Evolutionary conservation across 1,140 invertebrate genomes (phyloP), one percentile per base, ranked within the genome.

Genomic region (Cyclina sinensis): DNA sequence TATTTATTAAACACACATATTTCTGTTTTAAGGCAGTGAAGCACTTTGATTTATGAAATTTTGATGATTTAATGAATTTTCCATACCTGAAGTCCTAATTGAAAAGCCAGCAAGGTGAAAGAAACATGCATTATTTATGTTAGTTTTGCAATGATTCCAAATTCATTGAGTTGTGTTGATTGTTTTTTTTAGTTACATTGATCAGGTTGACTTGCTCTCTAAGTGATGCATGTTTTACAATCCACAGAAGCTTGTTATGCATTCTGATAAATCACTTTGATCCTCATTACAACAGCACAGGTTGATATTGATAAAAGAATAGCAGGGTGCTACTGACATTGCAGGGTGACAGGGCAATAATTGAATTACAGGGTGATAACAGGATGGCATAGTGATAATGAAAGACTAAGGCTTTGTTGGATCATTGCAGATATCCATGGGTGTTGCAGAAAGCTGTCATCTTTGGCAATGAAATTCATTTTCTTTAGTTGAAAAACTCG

Each of bases 11-110:
- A 62, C 27, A 24, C 57, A 62, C 24, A 62, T 62, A 62, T 62
- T 62, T 27, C 27, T 62, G 57, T 62, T 43, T n/a, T 62, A 62
- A 9, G 57, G n/a, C 14, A 62, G 57, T 62, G 27, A 27, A 62
- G n/a, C n/a, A 62, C 57, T 24, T 62, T 62, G 57, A 62, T 62
- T 62, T 62, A 62, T 62, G 57, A 62, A 62, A 62, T 1, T 62
- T 62, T 27, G 57, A 62, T 62, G 57, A 62, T 27, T 4, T 62
- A 27, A 62, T 62, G 57, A 62, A 62, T 62, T 62, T 62, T 27
- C n/a, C 57, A 62, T 24, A 27, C 21, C 18, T 5, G 18, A 27
- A 62, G n/a, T 62, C 7, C 9, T 27, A 5, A 24, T 27, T 27
- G 57, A 4, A 27, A 14, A 21, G 14, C 18, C 16, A 21, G 3